These are phyloP conservation scores for Chloromyia formosa DNA, from an alignment of 2,888 invertebrate genomes.

Conservation along the genomic window DNA sequence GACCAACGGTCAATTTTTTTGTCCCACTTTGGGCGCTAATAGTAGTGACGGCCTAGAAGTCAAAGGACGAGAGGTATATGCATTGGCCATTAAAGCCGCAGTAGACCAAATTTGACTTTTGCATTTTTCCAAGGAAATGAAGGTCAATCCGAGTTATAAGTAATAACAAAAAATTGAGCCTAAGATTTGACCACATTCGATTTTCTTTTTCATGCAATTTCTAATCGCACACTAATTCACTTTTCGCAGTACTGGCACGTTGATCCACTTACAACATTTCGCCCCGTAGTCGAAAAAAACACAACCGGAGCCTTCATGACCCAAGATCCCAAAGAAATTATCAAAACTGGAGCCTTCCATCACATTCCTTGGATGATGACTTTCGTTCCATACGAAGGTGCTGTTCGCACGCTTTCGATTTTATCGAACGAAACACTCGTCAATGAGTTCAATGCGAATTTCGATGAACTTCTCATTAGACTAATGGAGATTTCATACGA, in stretches of 20 bases:
- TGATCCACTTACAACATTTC: slow-evolving; percentile 65
- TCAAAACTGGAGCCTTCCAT: slow-evolving; percentile 61
- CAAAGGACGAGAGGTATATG: no score
- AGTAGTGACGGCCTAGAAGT: no score
- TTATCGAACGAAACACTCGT: slow-evolving; percentile 56
- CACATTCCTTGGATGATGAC: slow-evolving; percentile 66
- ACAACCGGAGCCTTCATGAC: slow-evolving; percentile 63
- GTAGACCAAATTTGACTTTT: no score
- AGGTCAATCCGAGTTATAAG: no score
- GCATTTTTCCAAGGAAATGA: no score
- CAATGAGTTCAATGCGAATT: slow-evolving; percentile 57
- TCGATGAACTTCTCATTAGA: slow-evolving; percentile 56
- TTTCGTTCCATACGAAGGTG: slow-evolving; percentile 65
- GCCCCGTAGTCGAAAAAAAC: slow-evolving; percentile 64
- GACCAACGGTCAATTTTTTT: no score
- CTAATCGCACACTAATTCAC: no score
- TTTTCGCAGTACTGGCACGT: slow-evolving; percentile 62
- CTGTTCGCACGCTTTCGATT: slow-evolving; percentile 64
- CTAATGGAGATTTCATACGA: slow-evolving; percentile 57
- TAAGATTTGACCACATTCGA: no score
- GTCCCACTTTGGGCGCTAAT: no score
- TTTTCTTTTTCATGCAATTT: no score
- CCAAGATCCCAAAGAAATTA: slow-evolving; percentile 61
- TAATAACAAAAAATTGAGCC: no score
- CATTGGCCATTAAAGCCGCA: no score